Base-by-base conservation (phyloP, 92 coral and sea anemone species). In the Paragorgia papillata region DNA sequence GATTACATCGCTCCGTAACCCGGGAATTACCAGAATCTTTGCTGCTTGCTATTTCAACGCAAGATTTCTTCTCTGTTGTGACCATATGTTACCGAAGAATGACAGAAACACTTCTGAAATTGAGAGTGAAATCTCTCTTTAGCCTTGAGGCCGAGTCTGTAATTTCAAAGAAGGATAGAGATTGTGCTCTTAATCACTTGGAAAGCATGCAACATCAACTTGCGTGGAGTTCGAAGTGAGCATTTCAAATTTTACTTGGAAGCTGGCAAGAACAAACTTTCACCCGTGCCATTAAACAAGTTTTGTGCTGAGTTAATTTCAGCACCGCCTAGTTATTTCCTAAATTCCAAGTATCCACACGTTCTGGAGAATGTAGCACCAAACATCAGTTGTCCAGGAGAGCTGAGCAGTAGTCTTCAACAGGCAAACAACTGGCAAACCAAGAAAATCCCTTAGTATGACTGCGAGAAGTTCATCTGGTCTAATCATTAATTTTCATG, bases 21-120 rank as follows among this genome's bases (percentile, higher is more conserved):
- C 63, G 88, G 49, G 80, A 80, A 56, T 56, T 57, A 27, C 84
- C 84, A 30, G 84, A 79, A 25, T 79, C 84, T 20, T 48, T 80
- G 26, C 71, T 80, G 13, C 85, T 79, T 12, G 79, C 85, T 64
- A 31, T 80, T 31, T 26, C 84, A 33, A 80, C 84, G 32, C n/a
- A 55, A 15, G 40, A 80, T 18, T 56, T 60, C 29, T 80, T 43
- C 35, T 44, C 28, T 80, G 85, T 48, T 54, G 30, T 10, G 67
- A 80, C 56, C 85, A 80, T 40, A 80, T 80, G 85, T 56, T 80
- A n/a, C 41, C 55, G 79, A 39, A 54, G 79, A 41, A 80, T 69
- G 20, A 80, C 85, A 37, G 85, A 80, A 41, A 51, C 54, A 22
- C 56, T 80, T 10, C 32, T 80, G 35, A 55, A 34, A 55, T 68